A percentile compares a stretch with the other conserved stretches of the same genome.
Conservation (phyloP, 2,797 vertebrate species). For the Prunella strophiata region DNA sequence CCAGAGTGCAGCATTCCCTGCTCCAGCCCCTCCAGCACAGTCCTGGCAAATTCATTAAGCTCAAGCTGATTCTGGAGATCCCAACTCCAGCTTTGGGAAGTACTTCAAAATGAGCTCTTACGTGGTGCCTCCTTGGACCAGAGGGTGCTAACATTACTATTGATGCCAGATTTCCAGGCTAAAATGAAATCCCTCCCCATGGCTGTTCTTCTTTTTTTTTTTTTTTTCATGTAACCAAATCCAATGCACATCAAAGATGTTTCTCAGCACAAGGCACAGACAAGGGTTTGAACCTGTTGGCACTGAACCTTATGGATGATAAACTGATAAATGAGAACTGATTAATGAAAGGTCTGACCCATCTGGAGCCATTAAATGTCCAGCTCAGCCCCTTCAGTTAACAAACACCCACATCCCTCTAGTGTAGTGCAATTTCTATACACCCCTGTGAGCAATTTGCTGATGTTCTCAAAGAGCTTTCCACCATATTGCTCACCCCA, state of each 20-base stretch:
- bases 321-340: not conserved
- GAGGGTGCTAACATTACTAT: constrained; percentile 60
- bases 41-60: constrained; percentile 68
- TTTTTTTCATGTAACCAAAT: constrained; percentile 19
- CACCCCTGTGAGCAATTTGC: not conserved
- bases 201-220: not conserved
- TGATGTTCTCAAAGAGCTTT: not conserved
- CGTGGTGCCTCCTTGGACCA: constrained; percentile 62
- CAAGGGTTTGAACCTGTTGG: not conserved
- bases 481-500: not conserved
- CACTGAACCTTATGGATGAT: not conserved
- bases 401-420: not conserved
- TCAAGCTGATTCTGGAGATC: constrained; percentile 48
- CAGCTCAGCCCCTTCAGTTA: not conserved
- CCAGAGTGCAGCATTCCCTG: constrained; percentile 43
- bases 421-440: not conserved
- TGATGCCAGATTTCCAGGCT: constrained; percentile 67
- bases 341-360: not conserved
- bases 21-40: not conserved
- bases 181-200: constrained; percentile 30
- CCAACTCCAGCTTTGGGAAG: constrained; percentile 51
- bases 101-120: constrained; percentile 66
- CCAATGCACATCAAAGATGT: not conserved
- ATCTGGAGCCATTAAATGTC: not conserved
- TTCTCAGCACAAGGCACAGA: constrained; percentile 3